Evolutionary conservation across 2,797 vertebrate genomes (phyloP), one percentile per base, ranked within the genome.

Genomic region (Etheostoma perlongum): DNA sequence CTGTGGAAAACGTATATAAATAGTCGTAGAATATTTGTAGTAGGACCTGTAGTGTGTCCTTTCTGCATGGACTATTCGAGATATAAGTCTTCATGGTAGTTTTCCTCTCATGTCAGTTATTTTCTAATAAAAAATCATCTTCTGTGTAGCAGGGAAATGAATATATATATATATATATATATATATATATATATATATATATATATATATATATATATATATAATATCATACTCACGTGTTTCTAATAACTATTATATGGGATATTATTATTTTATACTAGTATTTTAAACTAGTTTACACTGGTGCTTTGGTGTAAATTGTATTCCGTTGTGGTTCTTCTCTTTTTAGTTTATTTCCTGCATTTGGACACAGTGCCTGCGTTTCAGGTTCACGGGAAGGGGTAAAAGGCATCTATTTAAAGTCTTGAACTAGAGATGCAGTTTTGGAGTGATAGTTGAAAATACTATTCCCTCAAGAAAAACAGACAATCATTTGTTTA

Each of bases 291-390:
- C 0, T 12, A 33, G 9, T 11, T 54, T 36, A 6, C 27, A 36
- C 36, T 44, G 19, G 8, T 46, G 5, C 13, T 61, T 19, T 15
- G 18, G 16, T 57, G 9, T 16, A 8, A 42, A 51, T n/a, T 70
- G 11, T 8, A 11, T 61, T 76, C 4, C 55, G 27, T 57, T 72
- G 25, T 66, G 44, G 33, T 23, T 67, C 6, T 54, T 46, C 27
- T 70, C 8, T 40, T 46, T 55, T 65, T 19, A 30, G 9, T 72
- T 66, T 47, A 63, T 74, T 81, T 83, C 40, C 68, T 74, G 65
- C 62, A 33, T 69, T 63, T 72, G 58, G 21, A 11, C 48, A 57
- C 48, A 51, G 33, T 53, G 68, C 13, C 33, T 23, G 33, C 72
- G 59, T 63, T 66, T 70, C 72, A 77, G 23, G 64, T 79, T 74